phyloP scores from a whole-genome alignment of 1,140 invertebrate genomes.

The Heliconius hermathena region DNA sequence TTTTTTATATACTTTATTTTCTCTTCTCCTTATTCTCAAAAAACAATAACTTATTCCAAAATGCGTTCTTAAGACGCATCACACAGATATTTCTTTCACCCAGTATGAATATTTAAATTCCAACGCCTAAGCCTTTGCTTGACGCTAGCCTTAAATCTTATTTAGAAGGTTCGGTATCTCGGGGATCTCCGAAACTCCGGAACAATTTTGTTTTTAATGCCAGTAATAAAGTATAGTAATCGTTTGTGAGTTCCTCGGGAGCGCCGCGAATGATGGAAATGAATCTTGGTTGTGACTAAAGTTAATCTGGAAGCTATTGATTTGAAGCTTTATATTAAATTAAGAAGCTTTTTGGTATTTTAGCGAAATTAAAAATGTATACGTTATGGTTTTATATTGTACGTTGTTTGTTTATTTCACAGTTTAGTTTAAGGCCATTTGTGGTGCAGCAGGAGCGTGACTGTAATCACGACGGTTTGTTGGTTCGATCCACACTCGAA shows the following conservation, averaged over 20 bases:
- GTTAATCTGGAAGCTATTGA: slow-evolving; percentile 15
- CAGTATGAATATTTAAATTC: slow-evolving; percentile 7
- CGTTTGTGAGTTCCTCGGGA: slow-evolving; percentile 15
- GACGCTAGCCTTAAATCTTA: slow-evolving; percentile 4
- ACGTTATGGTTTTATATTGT: no score
- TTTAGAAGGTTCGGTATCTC: slow-evolving; percentile 8
- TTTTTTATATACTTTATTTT: not conserved
- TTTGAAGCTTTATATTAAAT: slow-evolving; percentile 19
- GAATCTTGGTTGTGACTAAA: slow-evolving; percentile 12
- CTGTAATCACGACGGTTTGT: not conserved
- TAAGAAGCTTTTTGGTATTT: not conserved
- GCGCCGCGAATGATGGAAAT: slow-evolving; percentile 16
- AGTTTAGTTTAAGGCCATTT: no score
- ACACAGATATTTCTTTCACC: not conserved
- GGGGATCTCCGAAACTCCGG: slow-evolving; percentile 4
- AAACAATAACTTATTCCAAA: not conserved
- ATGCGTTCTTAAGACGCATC: not conserved
- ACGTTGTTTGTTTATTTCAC: no score
- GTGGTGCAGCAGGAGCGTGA: no score
- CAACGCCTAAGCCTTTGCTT: slow-evolving; percentile 5
- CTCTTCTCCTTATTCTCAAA: not conserved
- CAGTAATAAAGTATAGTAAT: slow-evolving; percentile 25
- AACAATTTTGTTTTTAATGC: slow-evolving; percentile 32
- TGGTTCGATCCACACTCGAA: not conserved
- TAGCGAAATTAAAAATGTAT: not conserved